Base-by-base conservation (phyloP, 2,888 invertebrate genomes). In the Cantharis rustica region DNA sequence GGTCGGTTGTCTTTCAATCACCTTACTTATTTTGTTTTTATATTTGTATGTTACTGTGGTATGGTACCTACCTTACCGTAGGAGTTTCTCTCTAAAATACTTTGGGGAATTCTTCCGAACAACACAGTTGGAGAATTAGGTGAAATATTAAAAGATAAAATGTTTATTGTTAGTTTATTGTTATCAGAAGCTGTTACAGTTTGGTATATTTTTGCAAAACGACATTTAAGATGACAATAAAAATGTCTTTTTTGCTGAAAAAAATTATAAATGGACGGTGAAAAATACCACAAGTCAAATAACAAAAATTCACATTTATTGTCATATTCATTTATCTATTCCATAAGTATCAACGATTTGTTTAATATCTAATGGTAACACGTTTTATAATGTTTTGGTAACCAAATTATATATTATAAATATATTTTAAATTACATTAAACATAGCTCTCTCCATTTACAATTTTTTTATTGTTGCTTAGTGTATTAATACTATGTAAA, bases 361-460 rank as follows among this genome's bases (percentile, higher is more conserved):
- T n/a, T 47, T 47, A 47, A 47, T 47, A 47, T 47, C 47, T 47
- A 47, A 47, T 47, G 47, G 47, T 47, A 47, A 47, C 47, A 47
- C 47, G n/a, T 47, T 47, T 47, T n/a, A 47, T 47, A 47, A 47
- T 47, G 47, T n/a, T 47, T 47, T 47, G 7, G 47, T 47, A 47
- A 47, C 47, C 47, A 47, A 47, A 47, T 47, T 47, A 47, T n/a
- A 47, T n/a, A n/a, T 47, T n/a, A n/a, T n/a, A n/a, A n/a, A 2
- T 47, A 47, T 47, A n/a, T 66, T 64, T 63, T 16, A 13, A 63
- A 66, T 20, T 66, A 66, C 64, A 66, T 78, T 83, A 86, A 27
- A 87, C 86, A 75, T 84, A 86, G 73, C 87, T 87, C 79, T 87
- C 87, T 11, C 84, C 84, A 72, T 83, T 84, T 7, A 84, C 80